Evolutionary conservation across 1,140 invertebrate genomes (phyloP).

Genomic region (Micrasema longulum): DNA sequence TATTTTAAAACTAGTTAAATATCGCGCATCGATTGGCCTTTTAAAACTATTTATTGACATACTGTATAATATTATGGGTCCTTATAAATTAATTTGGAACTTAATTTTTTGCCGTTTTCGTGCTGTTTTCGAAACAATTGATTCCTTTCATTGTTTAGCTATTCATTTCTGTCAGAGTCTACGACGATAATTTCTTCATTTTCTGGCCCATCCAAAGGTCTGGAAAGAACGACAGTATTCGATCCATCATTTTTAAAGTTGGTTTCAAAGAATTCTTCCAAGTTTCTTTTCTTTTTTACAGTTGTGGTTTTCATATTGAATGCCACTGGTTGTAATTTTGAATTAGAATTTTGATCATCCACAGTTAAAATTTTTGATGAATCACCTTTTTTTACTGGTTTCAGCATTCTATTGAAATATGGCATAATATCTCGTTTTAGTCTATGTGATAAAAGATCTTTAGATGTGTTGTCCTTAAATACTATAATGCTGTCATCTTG

Average conservation of each 20-base stretch:
- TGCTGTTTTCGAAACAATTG: too few species aligned
- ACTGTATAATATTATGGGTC: background rate
- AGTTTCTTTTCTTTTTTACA: background rate
- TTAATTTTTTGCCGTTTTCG: slow-evolving; percentile 2
- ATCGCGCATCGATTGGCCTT: slow-evolving; percentile 40
- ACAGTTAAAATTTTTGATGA: background rate
- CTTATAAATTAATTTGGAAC: slow-evolving; percentile 25
- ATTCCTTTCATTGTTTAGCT: background rate
- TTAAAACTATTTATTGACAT: background rate
- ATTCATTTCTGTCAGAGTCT: background rate
- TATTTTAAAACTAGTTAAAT: slow-evolving; percentile 24
- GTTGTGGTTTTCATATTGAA: background rate
- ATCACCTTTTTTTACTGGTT: background rate
- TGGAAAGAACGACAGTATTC: background rate
- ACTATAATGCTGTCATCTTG: slow-evolving; percentile 3
- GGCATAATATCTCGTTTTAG: slow-evolving; percentile 20
- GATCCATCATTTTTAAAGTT: background rate
- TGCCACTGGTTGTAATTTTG: background rate
- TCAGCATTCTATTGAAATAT: background rate
- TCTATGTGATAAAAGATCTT: background rate
- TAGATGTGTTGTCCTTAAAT: background rate
- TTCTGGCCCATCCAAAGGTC: background rate
- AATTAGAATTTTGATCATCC: background rate
- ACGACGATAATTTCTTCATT: slow-evolving; percentile 3
- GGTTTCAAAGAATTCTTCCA: background rate